Evolutionary conservation across 2,888 invertebrate species (phyloP), one percentile per base, ranked within the genome.

Genomic region (Ichneumon xanthorius): DNA sequence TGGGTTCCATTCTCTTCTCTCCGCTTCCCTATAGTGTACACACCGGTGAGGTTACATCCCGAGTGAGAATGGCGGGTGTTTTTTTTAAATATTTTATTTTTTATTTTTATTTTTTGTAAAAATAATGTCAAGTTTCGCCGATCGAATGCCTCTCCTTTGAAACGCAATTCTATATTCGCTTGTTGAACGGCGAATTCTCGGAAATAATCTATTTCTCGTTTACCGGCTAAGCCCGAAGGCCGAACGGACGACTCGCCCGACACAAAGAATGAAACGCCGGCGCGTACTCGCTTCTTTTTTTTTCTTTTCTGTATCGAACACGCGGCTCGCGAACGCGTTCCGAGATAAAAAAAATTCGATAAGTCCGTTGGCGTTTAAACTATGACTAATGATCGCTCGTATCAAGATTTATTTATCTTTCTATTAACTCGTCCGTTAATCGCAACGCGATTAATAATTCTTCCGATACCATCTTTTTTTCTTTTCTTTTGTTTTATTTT

Each of bases 51-150:
- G 61, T 16, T 63, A 6, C 14, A 55, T 53, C 26, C 45, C 45
- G 26, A 19, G 50, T 22, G 5, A 40, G 3, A 40, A 40, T 40
- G 40, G 40, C 40, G 9, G 40, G 9, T 40, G 40, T 40, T 40
- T 40, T 40, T 9, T 40, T 22, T 22, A 0, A 0, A 1, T 37
- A 0, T 9, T 37, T 7, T 37, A 4, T 4, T 30, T 16, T 63
- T n/a, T n/a, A n/a, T 33, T 33, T 33, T 16, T 16, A 33, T 30
- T 45, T 22, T 75, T 50, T 11, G 63, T 63, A 33, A 70, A 37
- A 81, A 70, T 70, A 82, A 76, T 53, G 61, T 16, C 45, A 76
- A 73, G 22, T 73, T 50, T 45, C 19, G n/a, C 53, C 33, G 63
- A 70, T 73, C 61, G 71, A 16, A 48, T 30, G 26, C n/a, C 63